Evolutionary conservation across 2,888 invertebrate species (phyloP).

Genomic region (Leptinotarsa peninsularis): DNA sequence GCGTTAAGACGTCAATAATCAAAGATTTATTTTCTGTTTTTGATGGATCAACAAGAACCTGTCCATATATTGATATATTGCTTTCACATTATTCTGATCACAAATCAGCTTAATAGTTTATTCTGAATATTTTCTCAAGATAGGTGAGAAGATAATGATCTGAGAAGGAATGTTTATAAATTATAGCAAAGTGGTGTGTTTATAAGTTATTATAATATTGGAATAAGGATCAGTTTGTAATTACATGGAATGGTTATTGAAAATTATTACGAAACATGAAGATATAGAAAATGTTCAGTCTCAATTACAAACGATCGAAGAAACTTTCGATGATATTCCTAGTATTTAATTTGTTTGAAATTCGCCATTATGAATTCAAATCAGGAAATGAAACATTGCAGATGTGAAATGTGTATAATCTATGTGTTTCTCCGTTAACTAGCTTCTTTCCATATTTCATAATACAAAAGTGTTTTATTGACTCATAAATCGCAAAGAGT

Average conservation of each 20-base stretch:
- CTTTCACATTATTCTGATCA: slow-evolving; percentile 28
- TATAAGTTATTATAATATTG: not conserved
- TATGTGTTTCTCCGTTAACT: too few relatives aligned
- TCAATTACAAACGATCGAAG: too few relatives aligned
- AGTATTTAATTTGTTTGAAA: too few relatives aligned
- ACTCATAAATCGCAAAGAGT: too few relatives aligned
- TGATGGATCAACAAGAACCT: slow-evolving; percentile 36
- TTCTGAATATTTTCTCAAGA: slow-evolving; percentile 25
- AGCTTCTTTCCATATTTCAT: too few relatives aligned
- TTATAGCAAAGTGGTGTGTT: not conserved
- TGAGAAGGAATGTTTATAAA: slow-evolving; percentile 14
- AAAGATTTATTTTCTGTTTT: slow-evolving; percentile 32
- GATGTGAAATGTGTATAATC: too few relatives aligned
- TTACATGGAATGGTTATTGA: not conserved
- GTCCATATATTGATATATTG: slow-evolving; percentile 31
- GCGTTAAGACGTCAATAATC: slow-evolving; percentile 27
- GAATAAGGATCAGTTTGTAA: not conserved
- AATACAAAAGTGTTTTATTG: too few relatives aligned
- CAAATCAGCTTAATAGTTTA: slow-evolving; percentile 32
- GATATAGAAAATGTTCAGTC: too few relatives aligned
- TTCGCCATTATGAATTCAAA: too few relatives aligned
- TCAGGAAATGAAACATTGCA: too few relatives aligned
- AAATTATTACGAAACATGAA: too few relatives aligned
- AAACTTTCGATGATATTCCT: too few relatives aligned
- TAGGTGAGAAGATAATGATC: slow-evolving; percentile 32